Evolutionary conservation across 2,113 vertebrate species (phyloP), one percentile per base, ranked within the genome.

Genomic region (Cryptotis parvus): DNA sequence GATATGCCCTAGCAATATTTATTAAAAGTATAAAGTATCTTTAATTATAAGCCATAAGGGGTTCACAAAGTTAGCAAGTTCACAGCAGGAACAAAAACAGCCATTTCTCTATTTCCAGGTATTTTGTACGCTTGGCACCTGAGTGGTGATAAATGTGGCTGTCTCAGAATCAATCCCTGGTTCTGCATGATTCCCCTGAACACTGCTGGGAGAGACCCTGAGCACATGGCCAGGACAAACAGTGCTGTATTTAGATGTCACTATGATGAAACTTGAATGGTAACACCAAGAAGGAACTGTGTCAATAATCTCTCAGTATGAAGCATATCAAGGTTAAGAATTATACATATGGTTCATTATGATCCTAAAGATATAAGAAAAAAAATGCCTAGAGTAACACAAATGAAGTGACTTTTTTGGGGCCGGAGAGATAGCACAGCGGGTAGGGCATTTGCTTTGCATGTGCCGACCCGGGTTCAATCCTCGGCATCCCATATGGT

Each of bases 21-120:
- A 39, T 83, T 43, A 63, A 76, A 77, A 92, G 31, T 73, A 93
- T 37, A 68, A 86, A 90, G 70, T 26, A 18, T 26, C 45, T 68
- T 80, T 74, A 55, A 61, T 78, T 22, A 20, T 29, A 85, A 72
- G 63, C 45, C 45, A 24, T 61, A 26, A 61, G 55, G 22, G 3
- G 12, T 80, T 93, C 41, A 83, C 0, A 18, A 49, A 73, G 39
- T 15, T 69, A 61, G 70, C 15, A 37, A 18, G 1, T 55, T 84
- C 12, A 24, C 1, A 4, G 41, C 26, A 76, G 84, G 29, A 94
- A 82, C 9, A 52, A 86, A 84, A 9, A 63, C 45, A 74, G 6
- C 41, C 22, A 45, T 63, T 26, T 35, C 73, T 77, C 78, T 41
- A 39, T 22, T 31, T 69, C 84, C 49, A 58, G 86, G 68, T 22